Base-by-base conservation (phyloP, 1,140 invertebrate species). In the Heliconius congener region DNA sequence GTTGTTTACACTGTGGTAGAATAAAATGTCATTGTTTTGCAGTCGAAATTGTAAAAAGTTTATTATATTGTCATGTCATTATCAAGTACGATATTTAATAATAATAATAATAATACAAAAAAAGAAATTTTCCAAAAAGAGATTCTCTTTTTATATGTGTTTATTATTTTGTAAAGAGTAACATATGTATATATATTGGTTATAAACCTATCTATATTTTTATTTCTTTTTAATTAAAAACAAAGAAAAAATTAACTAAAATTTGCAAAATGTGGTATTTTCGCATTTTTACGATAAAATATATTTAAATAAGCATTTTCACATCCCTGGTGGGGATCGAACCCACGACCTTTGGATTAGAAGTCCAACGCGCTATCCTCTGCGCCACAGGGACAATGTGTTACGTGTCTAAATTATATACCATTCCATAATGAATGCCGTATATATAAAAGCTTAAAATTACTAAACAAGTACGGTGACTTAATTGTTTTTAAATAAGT, bases 281-380 rank as follows among this genome's bases (percentile, higher is more conserved):
- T 23, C 55, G 9, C 6, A 11, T n/a, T 57, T 9, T 23, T 8
- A 13, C 55, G 9, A 11, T 9, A 60, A 60, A 60, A 27, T 30
- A 66, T 66, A 0, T 5, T 11, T 30, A 5, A 30, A 3, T 57
- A 23, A 30, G 4, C 16, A 16, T 4, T 46, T 27, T 8, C 4
- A 23, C 55, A 66, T 66, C 60, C 60, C 60, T 66, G 60, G 60
- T 66, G 60, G 60, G 60, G 60, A 66, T 66, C 60, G 60, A 66
- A 66, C 60, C 27, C 60, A 66, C 60, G 60, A 66, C 60, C 60
- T 66, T 66, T 66, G 60, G 60, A 66, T 66, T 66, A 66, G 60
- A 66, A 66, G 60, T 66, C 60, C 60, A 66, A 66, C 60, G 60
- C 60, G 60, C 60, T 66, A 66, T 66, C 60, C 60, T 66, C 60